Evolutionary conservation across 2,113 vertebrate species (phyloP).

Genomic region (Otis tarda): DNA sequence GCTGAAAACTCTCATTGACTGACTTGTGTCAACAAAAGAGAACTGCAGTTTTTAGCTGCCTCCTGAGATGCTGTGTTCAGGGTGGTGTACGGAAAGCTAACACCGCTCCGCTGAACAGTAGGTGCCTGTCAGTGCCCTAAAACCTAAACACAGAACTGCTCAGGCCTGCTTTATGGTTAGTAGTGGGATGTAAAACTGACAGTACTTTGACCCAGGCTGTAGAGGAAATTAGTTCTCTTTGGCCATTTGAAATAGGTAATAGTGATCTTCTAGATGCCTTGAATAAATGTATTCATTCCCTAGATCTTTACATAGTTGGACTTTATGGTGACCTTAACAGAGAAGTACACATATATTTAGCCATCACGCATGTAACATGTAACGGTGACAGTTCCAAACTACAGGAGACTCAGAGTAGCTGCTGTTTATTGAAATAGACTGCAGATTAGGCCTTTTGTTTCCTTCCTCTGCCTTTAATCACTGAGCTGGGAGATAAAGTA

Average conservation of each 20-base stretch:
- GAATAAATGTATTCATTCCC: neutral
- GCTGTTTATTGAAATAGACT: neutral
- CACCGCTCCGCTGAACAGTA: accelerated
- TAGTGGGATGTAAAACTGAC: neutral
- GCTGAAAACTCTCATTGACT: neutral
- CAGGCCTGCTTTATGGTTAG: neutral
- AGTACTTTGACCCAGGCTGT: neutral
- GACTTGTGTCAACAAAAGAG: neutral
- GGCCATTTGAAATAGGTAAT: neutral
- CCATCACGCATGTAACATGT: neutral
- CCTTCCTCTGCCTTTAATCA: neutral
- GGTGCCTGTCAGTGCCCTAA: neutral
- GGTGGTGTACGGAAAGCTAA: no score
- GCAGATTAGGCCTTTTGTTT: neutral
- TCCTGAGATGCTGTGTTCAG: neutral
- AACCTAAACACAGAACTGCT: neutral
- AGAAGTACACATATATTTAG: neutral
- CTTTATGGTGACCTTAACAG: neutral
- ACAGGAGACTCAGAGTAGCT: neutral
- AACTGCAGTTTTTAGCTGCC: neutral
- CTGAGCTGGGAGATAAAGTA: neutral
- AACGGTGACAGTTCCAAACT: neutral
- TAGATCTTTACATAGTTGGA: neutral
- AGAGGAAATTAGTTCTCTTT: neutral
- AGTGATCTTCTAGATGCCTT: neutral